Evolutionary conservation across 2,797 vertebrate genomes (phyloP), one percentile per base, ranked within the genome.

Genomic region (Tamandua tetradactyla): DNA sequence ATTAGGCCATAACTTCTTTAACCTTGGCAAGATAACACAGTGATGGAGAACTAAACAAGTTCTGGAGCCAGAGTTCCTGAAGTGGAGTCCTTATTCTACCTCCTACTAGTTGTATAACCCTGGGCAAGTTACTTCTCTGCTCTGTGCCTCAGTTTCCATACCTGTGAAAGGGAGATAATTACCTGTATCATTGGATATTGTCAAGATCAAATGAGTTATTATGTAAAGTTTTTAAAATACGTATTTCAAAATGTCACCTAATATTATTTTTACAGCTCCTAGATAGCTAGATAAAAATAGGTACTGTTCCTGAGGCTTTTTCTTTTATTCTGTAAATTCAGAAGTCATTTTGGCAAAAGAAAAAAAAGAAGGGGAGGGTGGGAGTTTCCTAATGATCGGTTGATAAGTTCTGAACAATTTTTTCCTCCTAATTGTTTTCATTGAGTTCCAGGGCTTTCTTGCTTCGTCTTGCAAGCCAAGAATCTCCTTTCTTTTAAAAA

Each of bases 311-410:
- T 62, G 20, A 81, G 30, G 8, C 23, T 91, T 96, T 57, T 52
- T 66, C 42, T 85, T 89, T 95, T 93, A 44, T 93, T 72, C 87
- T 94, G 18, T 71, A 76, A 90, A 93, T 90, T 95, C 74, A 88
- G 59, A 95, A 94, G 76, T 88, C 37, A 88, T 69, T 94, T 55
- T 32, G 86, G 37, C 17, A 87, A 57, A 91, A 94, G 52, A 35
- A 61, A 32, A 59, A 25, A 57, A 27, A 18, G 9, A 17, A 8
- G 2, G 14, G n/a, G n/a, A n/a, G n/a, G n/a, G n/a, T n/a, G 40
- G 68, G 57, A 84, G 42, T 94, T 88, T 90, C 78, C 82, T 89
- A 66, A 37, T 79, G 52, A 72, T n/a, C n/a, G n/a, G n/a, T n/a
- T 79, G 52, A 72, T 94, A 95, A 92, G 47, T 94, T 95, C 25